phyloP scores from a whole-genome alignment of 2,888 invertebrate species.

The Stenotaenia linearis region DNA sequence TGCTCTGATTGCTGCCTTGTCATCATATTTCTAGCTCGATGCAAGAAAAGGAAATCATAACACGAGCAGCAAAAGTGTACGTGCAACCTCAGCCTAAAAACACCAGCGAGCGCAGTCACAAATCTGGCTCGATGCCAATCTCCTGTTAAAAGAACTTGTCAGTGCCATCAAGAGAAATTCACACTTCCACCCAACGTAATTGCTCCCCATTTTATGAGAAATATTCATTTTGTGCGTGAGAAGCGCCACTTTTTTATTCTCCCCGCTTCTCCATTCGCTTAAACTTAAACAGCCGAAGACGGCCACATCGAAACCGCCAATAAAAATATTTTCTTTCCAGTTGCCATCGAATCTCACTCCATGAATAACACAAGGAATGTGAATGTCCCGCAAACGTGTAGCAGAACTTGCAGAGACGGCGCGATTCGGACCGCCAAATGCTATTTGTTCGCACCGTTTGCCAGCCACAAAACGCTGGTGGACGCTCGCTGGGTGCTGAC shows the following conservation, averaged over 20 bases:
- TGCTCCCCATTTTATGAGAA: not conserved
- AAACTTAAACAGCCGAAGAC: not conserved
- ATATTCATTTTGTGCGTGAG: not conserved
- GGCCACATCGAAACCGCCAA: not conserved
- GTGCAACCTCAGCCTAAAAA: slow-evolving; percentile 4
- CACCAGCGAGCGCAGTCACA: not conserved
- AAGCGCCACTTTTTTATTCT: not conserved
- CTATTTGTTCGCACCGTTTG: not conserved
- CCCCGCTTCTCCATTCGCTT: not conserved
- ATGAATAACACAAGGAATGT: not conserved
- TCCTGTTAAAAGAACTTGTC: not conserved
- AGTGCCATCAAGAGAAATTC: not conserved
- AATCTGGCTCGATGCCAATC: slow-evolving; percentile 1
- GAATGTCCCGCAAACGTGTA: not conserved
- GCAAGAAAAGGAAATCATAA: not conserved
- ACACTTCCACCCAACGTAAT: not conserved
- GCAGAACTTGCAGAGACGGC: not conserved
- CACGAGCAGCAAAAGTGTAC: not conserved
- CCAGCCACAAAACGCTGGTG: not conserved
- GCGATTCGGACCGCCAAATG: not conserved
- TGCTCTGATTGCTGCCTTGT: not conserved
- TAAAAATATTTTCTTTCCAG: not conserved
- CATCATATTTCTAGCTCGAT: not conserved
- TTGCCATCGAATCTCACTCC: not conserved
- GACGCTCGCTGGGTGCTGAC: slow-evolving; percentile 1